A percentile compares a stretch with the other conserved stretches of the same genome.
Conservation (phyloP, 2,888 invertebrate genomes). For the Bellardia bayeri region DNA sequence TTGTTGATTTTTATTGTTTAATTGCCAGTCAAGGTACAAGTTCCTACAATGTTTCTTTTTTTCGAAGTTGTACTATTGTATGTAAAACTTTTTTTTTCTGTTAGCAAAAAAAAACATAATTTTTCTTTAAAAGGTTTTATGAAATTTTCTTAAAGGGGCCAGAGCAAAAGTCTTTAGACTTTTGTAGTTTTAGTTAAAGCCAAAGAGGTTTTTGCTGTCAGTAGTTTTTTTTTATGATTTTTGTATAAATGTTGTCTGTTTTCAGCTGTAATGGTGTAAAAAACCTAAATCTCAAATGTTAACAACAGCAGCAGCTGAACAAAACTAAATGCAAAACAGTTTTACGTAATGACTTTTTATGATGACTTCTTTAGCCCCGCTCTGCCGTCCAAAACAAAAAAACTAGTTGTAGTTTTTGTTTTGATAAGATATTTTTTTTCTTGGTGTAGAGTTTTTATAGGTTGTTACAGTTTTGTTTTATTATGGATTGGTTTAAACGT, state of each 20-base stretch:
- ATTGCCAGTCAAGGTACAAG: slow-evolving; percentile 58
- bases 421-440: not conserved
- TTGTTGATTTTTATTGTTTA: slow-evolving; percentile 11
- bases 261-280: not conserved
- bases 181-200: not conserved
- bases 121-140: not conserved
- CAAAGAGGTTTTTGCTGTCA: slow-evolving; percentile 19
- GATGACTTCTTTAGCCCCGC: slow-evolving; percentile 28
- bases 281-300: slow-evolving; percentile 38
- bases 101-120: not conserved
- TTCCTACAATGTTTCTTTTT: slow-evolving; percentile 39
- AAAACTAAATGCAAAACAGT: slow-evolving; percentile 39
- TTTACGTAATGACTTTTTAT: slow-evolving; percentile 63
- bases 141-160: not conserved
- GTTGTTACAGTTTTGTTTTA: not conserved
- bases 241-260: not conserved
- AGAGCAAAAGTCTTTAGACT: slow-evolving; percentile 3
- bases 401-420: not conserved
- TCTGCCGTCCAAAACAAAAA: not conserved
- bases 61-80: slow-evolving; percentile 2
- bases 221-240: not conserved
- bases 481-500: too few species aligned
- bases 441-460: not conserved
- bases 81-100: slow-evolving; percentile 22
- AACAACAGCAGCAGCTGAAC: not conserved